These are phyloP conservation scores for Gopherus evgoodei DNA, from an alignment of 2,113 vertebrate species.

Conservation along the genomic window DNA sequence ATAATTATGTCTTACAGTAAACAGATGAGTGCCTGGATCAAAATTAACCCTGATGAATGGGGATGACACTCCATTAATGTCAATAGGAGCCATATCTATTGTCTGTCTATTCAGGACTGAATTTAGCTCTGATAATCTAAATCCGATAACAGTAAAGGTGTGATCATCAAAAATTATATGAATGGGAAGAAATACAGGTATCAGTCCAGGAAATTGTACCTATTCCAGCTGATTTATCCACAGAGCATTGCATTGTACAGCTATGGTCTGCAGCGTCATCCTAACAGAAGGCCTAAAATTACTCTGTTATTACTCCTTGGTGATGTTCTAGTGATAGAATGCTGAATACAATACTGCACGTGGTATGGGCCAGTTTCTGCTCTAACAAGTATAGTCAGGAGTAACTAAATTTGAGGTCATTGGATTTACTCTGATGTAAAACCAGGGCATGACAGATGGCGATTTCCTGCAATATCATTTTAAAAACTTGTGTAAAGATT, in stretches of 20 bases:
- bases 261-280: not conserved
- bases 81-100: not conserved
- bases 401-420: not conserved
- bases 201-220: not conserved
- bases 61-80: not conserved
- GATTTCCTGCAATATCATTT: not conserved
- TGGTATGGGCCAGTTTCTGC: not conserved
- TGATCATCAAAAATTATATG: not conserved
- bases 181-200: not conserved
- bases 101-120: not conserved
- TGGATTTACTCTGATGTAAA: not conserved
- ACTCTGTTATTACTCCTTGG: not conserved
- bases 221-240: not conserved
- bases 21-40: not conserved
- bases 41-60: not conserved
- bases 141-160: not conserved
- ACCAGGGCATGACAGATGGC: not conserved
- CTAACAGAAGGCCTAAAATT: not conserved
- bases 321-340: not conserved
- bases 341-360: not conserved
- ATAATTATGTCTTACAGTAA: not conserved
- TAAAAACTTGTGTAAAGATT: not conserved
- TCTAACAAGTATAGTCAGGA: not conserved
- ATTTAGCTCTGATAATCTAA: not conserved
- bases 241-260: not conserved